A percentile compares a stretch with the other conserved stretches of the same genome.
Conservation (phyloP, 2,797 vertebrate genomes). For the Okamejei kenojei region DNA sequence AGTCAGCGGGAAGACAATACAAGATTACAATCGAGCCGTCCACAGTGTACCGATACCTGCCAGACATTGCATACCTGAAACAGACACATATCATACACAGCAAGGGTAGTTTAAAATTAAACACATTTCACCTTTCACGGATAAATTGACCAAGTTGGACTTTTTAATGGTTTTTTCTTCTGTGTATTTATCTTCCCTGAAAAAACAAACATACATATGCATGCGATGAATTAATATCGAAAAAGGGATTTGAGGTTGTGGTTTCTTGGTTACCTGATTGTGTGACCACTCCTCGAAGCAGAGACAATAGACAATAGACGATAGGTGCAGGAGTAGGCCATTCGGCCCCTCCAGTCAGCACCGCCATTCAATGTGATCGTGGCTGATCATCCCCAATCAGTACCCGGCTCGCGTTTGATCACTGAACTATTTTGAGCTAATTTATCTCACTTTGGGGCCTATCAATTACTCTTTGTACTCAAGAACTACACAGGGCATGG, state of each 20-base stretch:
- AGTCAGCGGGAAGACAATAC: no score
- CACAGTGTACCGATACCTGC: no score
- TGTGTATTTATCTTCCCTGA: slow-evolving; percentile 50
- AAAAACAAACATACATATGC: not conserved
- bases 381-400: no score
- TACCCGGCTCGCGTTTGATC: no score
- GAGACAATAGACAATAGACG: not conserved
- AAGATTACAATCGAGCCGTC: no score
- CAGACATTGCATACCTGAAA: not conserved
- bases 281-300: not conserved
- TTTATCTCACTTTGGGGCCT: not conserved
- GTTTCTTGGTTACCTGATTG: not conserved
- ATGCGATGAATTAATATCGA: not conserved
- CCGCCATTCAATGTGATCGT: no score
- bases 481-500: not conserved
- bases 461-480: not conserved
- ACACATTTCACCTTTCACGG: slow-evolving; percentile 49
- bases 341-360: no score
- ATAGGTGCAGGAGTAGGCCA: no score
- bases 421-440: not conserved
- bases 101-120: not conserved
- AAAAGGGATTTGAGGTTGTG: not conserved
- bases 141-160: slow-evolving; percentile 52
- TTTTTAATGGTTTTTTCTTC: slow-evolving; percentile 46
- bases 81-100: not conserved